Evolutionary conservation across 2,113 vertebrate genomes (phyloP).

Genomic region (Toxotes chatareus): DNA sequence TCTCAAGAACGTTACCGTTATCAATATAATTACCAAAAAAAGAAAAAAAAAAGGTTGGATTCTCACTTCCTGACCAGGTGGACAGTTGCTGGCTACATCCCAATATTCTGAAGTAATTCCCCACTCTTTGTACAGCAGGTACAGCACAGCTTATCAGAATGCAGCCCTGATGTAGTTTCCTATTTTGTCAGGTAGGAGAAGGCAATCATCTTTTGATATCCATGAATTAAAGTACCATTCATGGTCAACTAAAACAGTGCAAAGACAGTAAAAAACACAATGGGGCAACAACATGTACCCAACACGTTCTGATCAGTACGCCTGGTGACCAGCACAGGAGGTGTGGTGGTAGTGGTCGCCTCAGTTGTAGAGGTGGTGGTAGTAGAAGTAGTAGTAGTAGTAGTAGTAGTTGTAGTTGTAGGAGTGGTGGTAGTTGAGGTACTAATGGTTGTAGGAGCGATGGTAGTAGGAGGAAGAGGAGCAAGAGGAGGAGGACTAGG

Average conservation of each 20-base stretch:
- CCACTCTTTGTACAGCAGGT: constrained; percentile 49
- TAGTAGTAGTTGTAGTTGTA: constrained; percentile 69
- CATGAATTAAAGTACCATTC: constrained; percentile 7
- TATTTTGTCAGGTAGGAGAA: constrained; percentile 63
- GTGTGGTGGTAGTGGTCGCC: constrained; percentile 67
- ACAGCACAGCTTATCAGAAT: constrained; percentile 56
- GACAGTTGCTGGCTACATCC: constrained; percentile 54
- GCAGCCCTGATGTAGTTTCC: constrained; percentile 56
- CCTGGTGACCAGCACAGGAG: constrained; percentile 81
- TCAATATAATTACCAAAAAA: background rate
- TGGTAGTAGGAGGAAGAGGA: constrained; percentile 73
- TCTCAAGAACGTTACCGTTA: background rate
- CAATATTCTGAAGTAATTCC: constrained; percentile 58
- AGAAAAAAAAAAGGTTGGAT: constrained; percentile 3
- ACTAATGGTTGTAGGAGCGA: constrained; percentile 74
- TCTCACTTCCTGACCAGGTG: constrained; percentile 68
- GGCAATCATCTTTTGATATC: constrained; percentile 14
- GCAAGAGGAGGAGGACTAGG: constrained; percentile 75
- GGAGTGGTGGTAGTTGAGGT: constrained; percentile 70
- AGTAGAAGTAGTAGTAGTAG: constrained; percentile 56
- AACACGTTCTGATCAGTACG: constrained; percentile 72
- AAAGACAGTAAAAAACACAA: constrained; percentile 34
- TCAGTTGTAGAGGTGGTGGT: constrained; percentile 66
- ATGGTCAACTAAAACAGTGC: constrained; percentile 7
- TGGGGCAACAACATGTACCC: constrained; percentile 77